Evolutionary conservation across 2,888 invertebrate species (phyloP).

Genomic region (Netelia virgata): DNA sequence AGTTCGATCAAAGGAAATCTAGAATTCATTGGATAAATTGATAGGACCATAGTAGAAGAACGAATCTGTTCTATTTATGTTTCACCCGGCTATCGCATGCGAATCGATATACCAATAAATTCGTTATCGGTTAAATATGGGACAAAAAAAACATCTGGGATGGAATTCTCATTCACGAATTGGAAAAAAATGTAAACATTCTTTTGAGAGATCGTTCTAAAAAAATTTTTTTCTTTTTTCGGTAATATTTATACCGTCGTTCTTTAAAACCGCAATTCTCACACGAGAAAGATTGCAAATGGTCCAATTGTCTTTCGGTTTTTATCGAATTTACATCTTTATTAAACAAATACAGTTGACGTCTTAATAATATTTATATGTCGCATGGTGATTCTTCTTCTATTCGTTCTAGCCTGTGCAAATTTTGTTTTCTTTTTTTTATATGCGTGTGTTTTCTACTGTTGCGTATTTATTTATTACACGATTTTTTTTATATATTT

Average conservation of each 20-base stretch:
- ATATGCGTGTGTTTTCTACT: conserved; percentile 74
- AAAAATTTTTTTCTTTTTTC: no score
- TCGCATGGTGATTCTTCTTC: conserved; percentile 79
- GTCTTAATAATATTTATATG: conserved; percentile 84
- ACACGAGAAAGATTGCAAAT: conserved; percentile 4
- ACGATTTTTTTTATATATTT: conserved; percentile 53
- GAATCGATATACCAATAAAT: conserved; percentile 24
- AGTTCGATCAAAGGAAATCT: conserved; percentile 15
- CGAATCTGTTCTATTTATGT: conserved; percentile 23
- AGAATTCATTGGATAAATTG: conserved; percentile 21
- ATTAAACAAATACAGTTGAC: conserved; percentile 85
- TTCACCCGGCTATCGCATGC: neutral
- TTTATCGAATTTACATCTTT: conserved; percentile 85
- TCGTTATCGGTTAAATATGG: neutral
- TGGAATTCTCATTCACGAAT: no score
- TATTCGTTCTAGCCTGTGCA: conserved; percentile 84
- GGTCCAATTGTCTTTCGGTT: conserved; percentile 53
- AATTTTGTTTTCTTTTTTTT: conserved; percentile 77
- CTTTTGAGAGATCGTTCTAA: no score
- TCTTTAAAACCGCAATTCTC: neutral
- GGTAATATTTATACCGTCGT: no score
- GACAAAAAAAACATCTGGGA: neutral
- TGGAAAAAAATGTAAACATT: no score
- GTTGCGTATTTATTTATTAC: conserved; percentile 72
- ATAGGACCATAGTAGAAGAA: neutral